Base-by-base conservation (phyloP, 2,113 vertebrate species). In the Marmota flaviventris region DNA sequence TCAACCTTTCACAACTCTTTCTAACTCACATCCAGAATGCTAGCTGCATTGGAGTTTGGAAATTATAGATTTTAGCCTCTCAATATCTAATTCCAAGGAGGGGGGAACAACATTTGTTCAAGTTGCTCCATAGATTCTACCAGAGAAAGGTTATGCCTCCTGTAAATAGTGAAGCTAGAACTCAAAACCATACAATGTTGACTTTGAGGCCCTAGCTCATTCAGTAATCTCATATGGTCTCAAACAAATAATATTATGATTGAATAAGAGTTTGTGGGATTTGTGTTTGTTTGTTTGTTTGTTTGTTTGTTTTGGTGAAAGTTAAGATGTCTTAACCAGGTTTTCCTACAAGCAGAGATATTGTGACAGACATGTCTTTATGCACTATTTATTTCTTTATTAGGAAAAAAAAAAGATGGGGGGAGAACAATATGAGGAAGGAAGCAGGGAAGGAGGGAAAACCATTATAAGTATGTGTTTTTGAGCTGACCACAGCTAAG, bases 391-490 rank as follows among this genome's bases (percentile, higher is more conserved):
- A 29, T 58, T 51, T 1, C 77, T 84, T 16, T 11, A 13, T 6
- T 24, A 5, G 8, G 25, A 65, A 94, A n/a, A 20, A 22, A 58
- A 22, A 24, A 22, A 58, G 18, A 22, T 22, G 56, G 56, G 56
- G 7, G 20, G 7, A 58, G 56, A 58, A 58, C 56, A 58, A 58
- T 51, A 11, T 24, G 67, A 82, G 18, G 14, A 45, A 2, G 37
- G 39, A 61, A 18, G 13, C 32, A 37, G 22, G 20, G 11, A 86
- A 53, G 75, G 39, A 27, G 20, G 34, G n/a, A 18, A 17, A 67
- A 32, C 8, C 22, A 24, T 37, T 3, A 25, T 0, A 5, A 51
- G n/a, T 37, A 29, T 37, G 12, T 18, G 1, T 10, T 45, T 34
- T 32, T 7, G 4, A 81, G 22, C 25, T 39, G 61, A 32, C 18